Percentiles rank a stretch among this genome's conserved stretches.
Evolutionary conservation across 2,888 invertebrate species (phyloP).

Genomic region (Erebia palarica): DNA sequence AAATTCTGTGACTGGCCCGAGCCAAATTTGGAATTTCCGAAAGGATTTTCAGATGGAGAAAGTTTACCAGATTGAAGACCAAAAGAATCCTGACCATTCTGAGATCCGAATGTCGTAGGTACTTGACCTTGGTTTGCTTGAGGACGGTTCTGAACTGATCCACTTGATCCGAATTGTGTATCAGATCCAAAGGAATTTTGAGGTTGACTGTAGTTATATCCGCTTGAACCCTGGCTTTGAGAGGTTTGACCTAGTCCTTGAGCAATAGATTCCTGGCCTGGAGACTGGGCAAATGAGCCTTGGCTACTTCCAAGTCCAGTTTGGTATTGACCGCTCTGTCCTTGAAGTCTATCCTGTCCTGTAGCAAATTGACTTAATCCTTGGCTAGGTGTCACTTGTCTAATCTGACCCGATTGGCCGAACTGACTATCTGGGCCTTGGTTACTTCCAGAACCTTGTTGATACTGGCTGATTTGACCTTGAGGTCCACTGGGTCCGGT

Average conservation of each 20-base stretch:
- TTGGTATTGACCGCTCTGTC: slow-evolving; percentile 10
- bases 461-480: slow-evolving; percentile 8
- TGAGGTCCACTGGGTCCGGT: slow-evolving; percentile 9
- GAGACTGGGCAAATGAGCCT: slow-evolving; percentile 7
- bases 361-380: neutral
- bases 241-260: slow-evolving; percentile 1
- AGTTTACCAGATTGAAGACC: slow-evolving; percentile 14
- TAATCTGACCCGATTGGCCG: slow-evolving; percentile 11
- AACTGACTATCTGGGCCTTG: slow-evolving; percentile 10
- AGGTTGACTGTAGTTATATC: slow-evolving; percentile 38
- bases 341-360: neutral
- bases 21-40: slow-evolving; percentile 32
- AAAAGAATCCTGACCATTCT: slow-evolving; percentile 18
- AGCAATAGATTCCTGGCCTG: neutral
- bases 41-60: slow-evolving; percentile 19
- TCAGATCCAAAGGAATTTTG: slow-evolving; percentile 19
- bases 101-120: slow-evolving; percentile 2
- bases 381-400: slow-evolving; percentile 1
- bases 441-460: slow-evolving; percentile 7
- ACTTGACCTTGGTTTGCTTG: slow-evolving; percentile 20
- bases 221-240: slow-evolving; percentile 23
- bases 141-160: slow-evolving; percentile 20
- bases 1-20: slow-evolving; percentile 27
- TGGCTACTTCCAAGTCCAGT: slow-evolving; percentile 2
- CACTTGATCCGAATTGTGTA: slow-evolving; percentile 14